Conservation (phyloP, 1,140 invertebrate genomes). For the Drepana arcuata region DNA sequence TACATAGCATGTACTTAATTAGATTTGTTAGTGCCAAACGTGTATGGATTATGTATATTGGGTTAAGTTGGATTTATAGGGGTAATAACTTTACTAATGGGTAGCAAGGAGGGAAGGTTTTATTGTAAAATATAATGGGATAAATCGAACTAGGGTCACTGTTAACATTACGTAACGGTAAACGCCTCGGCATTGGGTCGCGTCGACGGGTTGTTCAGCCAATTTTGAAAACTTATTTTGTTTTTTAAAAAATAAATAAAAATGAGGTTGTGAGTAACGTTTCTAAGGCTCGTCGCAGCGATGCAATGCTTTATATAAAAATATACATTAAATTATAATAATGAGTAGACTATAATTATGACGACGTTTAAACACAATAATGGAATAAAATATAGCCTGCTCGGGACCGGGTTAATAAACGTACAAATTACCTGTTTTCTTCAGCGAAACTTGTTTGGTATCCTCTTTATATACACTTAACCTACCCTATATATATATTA, state of each 20-base stretch:
- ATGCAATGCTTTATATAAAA: constrained; percentile 39
- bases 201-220: constrained; percentile 40
- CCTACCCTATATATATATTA: too few relatives aligned
- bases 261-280: constrained; percentile 59
- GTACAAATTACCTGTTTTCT: too few relatives aligned
- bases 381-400: constrained; percentile 42
- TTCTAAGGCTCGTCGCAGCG: constrained; percentile 38
- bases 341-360: constrained; percentile 41
- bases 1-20: constrained; percentile 55
- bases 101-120: constrained; percentile 54
- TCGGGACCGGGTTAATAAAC: constrained; percentile 48
- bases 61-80: constrained; percentile 60
- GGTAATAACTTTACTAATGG: too few relatives aligned
- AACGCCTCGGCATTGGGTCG: constrained; percentile 37
- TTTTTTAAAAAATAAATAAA: constrained; percentile 48
- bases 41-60: constrained; percentile 54
- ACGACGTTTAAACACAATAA: constrained; percentile 34
- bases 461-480: neutral
- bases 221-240: constrained; percentile 61
- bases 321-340: constrained; percentile 36
- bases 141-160: constrained; percentile 64
- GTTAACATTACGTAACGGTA: constrained; percentile 52
- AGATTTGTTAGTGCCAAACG: constrained; percentile 68
- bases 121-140: constrained; percentile 57
- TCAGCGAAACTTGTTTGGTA: too few relatives aligned